These are phyloP conservation scores for Protosalanx chinensis DNA, from an alignment of 2,797 vertebrate genomes.

Conservation along the genomic window DNA sequence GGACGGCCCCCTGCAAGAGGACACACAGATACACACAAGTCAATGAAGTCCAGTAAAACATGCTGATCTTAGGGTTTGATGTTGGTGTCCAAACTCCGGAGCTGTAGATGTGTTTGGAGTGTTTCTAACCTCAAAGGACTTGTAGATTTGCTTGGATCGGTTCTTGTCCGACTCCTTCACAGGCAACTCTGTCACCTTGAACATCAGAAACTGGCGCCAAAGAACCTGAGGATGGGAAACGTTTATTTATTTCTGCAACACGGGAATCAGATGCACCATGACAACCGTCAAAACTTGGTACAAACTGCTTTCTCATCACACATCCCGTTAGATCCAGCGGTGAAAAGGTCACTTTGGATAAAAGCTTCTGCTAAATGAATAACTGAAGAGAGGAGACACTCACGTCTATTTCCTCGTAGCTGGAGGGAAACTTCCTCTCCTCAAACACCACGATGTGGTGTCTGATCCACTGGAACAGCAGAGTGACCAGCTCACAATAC, in stretches of 20 bases:
- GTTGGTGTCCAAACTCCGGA: constrained; percentile 50
- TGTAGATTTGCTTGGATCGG: constrained; percentile 87
- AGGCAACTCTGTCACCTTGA: constrained; percentile 91
- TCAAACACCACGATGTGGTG: constrained; percentile 85
- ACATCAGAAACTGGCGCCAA: constrained; percentile 94
- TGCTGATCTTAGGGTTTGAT: not conserved
- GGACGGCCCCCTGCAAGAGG: constrained; percentile 77
- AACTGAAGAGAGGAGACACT: constrained; percentile 9
- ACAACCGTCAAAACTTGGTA: not conserved
- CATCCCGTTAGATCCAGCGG: not conserved
- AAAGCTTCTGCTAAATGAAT: too few relatives aligned
- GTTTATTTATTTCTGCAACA: not conserved
- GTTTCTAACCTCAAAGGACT: constrained; percentile 92
- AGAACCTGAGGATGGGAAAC: constrained; percentile 72
- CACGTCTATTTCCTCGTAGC: constrained; percentile 93
- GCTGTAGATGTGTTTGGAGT: constrained; percentile 88
- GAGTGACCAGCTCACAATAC: constrained; percentile 86
- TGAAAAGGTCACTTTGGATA: not conserved
- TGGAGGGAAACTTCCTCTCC: constrained; percentile 84
- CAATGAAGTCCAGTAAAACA: not conserved
- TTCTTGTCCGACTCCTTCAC: constrained; percentile 94
- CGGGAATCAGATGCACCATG: not conserved
- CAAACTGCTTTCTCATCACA: not conserved
- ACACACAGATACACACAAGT: not conserved
- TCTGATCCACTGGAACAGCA: constrained; percentile 89